A percentile compares a stretch with the other conserved stretches of the same genome.
phyloP scores from a whole-genome alignment of 2,888 invertebrate species.

The Osedax frankpressi region DNA sequence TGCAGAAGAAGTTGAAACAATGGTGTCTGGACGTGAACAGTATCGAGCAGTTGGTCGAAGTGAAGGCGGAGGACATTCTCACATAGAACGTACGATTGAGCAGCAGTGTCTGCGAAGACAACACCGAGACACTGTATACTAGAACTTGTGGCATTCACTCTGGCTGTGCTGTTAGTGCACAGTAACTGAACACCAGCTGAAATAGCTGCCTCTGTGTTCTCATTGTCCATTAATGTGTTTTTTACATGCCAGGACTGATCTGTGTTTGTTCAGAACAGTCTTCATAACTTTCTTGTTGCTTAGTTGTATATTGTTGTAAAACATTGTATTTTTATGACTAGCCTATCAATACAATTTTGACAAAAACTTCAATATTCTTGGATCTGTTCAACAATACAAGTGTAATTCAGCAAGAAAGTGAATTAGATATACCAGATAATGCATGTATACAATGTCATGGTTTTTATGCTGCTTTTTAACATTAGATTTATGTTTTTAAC shows the following conservation, averaged over 20 bases:
- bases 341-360: not conserved
- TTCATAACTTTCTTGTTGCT: not conserved
- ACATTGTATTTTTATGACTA: constrained; percentile 1
- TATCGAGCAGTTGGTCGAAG: constrained; percentile 62
- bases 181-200: not conserved
- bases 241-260: too few species aligned
- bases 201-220: not conserved
- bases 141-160: not conserved
- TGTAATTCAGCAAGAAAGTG: not conserved
- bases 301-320: constrained; percentile 7
- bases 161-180: constrained; percentile 1
- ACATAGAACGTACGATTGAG: constrained; percentile 45
- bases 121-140: too few species aligned
- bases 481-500: too few species aligned
- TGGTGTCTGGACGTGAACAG: constrained; percentile 64
- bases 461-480: constrained; percentile 1
- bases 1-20: constrained; percentile 59
- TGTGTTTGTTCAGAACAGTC: constrained; percentile 5
- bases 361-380: not conserved
- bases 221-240: too few species aligned
- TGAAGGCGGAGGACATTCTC: constrained; percentile 64
- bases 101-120: not conserved
- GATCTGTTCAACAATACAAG: not conserved
- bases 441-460: not conserved
- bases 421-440: not conserved